A percentile compares a stretch with the other conserved stretches of the same genome.
phyloP scores from a whole-genome alignment of 30 jellyfish, hydroid and myxozoan genomes.

The Morbakka virulenta region DNA sequence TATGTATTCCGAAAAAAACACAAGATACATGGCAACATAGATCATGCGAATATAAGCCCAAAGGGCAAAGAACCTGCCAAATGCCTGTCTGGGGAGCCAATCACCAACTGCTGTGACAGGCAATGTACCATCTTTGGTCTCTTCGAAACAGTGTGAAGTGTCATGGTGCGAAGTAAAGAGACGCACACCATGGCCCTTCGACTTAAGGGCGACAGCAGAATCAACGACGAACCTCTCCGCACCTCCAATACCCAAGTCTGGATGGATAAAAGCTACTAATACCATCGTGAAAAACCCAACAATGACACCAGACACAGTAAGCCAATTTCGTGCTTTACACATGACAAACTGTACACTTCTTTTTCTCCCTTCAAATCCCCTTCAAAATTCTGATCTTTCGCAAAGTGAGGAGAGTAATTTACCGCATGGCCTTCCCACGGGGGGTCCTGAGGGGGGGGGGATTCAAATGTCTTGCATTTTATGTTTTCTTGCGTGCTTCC shows the following conservation, averaged over 20 bases:
- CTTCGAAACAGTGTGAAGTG: conserved; percentile 73
- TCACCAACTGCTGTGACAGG: conserved; percentile 81
- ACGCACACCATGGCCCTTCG: conserved; percentile 66
- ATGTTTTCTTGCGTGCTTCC: too few species aligned
- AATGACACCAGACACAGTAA: too few species aligned
- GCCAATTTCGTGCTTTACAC: too few species aligned
- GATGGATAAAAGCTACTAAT: conserved; percentile 75
- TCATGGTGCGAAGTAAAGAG: conserved; percentile 84
- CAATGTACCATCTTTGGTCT: conserved; percentile 72
- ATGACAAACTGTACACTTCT: too few species aligned
- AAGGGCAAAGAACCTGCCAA: conserved; percentile 79
- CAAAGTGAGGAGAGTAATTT: too few species aligned
- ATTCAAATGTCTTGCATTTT: too few species aligned
- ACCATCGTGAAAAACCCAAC: too few species aligned
- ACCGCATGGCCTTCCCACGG: too few species aligned
- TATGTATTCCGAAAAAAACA: conserved; percentile 19
- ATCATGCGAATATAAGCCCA: conserved; percentile 84
- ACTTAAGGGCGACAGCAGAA: conserved; percentile 83
- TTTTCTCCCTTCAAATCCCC: too few species aligned
- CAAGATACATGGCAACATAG: conserved; percentile 66
- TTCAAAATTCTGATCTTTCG: too few species aligned
- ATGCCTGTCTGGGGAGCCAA: conserved; percentile 86
- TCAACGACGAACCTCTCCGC: conserved; percentile 91
- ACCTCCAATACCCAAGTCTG: conserved; percentile 98
- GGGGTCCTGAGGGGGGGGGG: too few species aligned